Percentiles rank a stretch among this genome's conserved stretches.
These are phyloP conservation scores for Lutraria rhynchaena DNA, from an alignment of 1,140 invertebrate genomes.

Conservation along the genomic window DNA sequence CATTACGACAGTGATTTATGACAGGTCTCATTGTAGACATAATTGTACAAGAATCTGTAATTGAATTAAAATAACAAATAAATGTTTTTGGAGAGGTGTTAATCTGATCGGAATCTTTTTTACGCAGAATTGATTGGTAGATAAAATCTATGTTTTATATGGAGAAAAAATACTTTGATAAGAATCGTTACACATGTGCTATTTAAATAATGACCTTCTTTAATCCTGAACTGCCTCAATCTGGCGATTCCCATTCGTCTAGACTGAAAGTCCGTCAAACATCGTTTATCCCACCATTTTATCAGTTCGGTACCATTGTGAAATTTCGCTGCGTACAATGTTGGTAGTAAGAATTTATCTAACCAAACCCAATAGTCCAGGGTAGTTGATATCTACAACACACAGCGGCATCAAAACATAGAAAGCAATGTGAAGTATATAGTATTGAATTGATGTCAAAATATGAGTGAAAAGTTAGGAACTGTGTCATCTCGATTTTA, in stretches of 20 bases:
- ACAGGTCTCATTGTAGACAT: constrained; percentile 62
- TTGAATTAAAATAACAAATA: no score
- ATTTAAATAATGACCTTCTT: no score
- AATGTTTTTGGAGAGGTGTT: background rate
- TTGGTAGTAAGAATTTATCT: constrained; percentile 73
- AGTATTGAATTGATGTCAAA: no score
- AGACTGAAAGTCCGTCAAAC: constrained; percentile 73
- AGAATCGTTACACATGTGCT: no score
- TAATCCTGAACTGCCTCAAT: constrained; percentile 79
- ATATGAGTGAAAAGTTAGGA: no score
- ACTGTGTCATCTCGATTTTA: no score
- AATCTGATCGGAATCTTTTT: no score
- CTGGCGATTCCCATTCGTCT: constrained; percentile 79
- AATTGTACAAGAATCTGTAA: constrained; percentile 79
- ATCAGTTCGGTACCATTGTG: constrained; percentile 74
- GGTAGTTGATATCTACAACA: constrained; percentile 70
- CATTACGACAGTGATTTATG: constrained; percentile 78
- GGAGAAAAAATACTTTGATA: no score
- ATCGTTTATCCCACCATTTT: constrained; percentile 79
- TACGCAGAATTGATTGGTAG: no score
- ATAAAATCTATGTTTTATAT: no score
- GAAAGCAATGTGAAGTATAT: no score
- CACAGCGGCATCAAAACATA: no score
- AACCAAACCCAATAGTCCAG: constrained; percentile 77
- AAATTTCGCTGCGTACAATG: constrained; percentile 76